These are phyloP conservation scores for Drosophila rhopaloa DNA, from an alignment of 1,140 invertebrate species.

Conservation along the genomic window DNA sequence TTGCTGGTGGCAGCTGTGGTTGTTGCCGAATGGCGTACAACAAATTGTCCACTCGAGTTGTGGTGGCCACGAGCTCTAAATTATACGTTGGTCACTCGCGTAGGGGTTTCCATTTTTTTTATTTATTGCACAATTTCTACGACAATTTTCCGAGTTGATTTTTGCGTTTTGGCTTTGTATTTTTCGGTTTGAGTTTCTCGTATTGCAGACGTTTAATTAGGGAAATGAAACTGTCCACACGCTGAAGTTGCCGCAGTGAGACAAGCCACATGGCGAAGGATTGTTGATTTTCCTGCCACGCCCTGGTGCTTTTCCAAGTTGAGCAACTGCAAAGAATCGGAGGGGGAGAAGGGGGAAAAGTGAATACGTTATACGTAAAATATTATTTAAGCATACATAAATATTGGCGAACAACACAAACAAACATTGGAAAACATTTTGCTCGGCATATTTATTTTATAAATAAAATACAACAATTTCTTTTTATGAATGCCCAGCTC, in stretches of 20 bases:
- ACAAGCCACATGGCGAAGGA: constrained; percentile 40
- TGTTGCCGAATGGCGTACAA: constrained; percentile 29
- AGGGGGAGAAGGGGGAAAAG: constrained; percentile 34
- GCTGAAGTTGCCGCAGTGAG: constrained; percentile 57
- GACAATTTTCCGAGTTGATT: constrained; percentile 14
- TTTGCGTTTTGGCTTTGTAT: constrained; percentile 15
- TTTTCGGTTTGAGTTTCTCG: constrained; percentile 18
- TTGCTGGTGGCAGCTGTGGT: constrained; percentile 26
- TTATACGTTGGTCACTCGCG: constrained; percentile 59
- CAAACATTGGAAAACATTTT: constrained; percentile 48
- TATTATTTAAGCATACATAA: constrained; percentile 65
- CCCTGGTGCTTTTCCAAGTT: constrained; percentile 73
- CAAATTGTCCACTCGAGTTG: constrained; percentile 71
- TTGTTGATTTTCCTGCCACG: constrained; percentile 47
- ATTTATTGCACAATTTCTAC: constrained; percentile 28
- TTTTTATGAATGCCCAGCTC: constrained; percentile 58
- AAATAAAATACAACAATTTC: constrained; percentile 32
- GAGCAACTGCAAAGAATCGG: constrained; percentile 65
- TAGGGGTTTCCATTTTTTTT: constrained; percentile 52
- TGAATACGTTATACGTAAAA: constrained; percentile 37
- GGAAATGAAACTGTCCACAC: constrained; percentile 44
- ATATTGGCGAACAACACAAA: constrained; percentile 36
- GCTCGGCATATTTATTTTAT: constrained; percentile 38
- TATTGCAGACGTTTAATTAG: constrained; percentile 60
- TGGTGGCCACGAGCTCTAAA: constrained; percentile 72